Evolutionary conservation across 2,888 invertebrate species (phyloP), one percentile per base, ranked within the genome.

Genomic region (Pinctada fucata): DNA sequence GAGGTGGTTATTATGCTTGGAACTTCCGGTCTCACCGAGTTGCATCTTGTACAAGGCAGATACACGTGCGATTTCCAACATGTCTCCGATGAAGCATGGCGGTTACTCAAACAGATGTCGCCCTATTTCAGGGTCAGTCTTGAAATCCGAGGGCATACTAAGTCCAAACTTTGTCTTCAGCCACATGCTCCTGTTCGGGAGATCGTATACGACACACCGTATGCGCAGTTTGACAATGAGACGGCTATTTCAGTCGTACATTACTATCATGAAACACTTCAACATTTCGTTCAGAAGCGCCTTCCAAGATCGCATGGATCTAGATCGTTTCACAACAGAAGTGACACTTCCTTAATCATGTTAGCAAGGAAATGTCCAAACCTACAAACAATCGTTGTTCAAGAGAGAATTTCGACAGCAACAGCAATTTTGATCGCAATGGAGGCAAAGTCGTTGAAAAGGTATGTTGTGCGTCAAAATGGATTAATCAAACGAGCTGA

Each of bases 341-440:
- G 95, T 65, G 97, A 97, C 89, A 94, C 95, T 45, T 92, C 94
- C 70, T 90, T 96, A 76, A 91, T 97, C 70, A 93, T 95, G 80
- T 92, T 97, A 82, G 94, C 95, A 81, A 93, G 95, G 72, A 94
- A 95, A 86, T 96, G 96, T 90, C 94, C 94, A 47, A 94, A 94
- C 88, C 91, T 96, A 68, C 94, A 95, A 76, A 95, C 95, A 4
- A 90, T 96, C 92, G 96, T 96, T 88, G 87, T 92, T 10, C 94
- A 96, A 5, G 96, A 97, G 90, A 94, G 95, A 87, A 94, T 97
- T 78, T 96, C 96, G 3, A 96, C 96, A 2, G 94, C 95, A 0
- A 96, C 96, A 0, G 94, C 96, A 16, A 92, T 97, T 66, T 93
- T 96, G 13, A 93, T 96, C 67, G 96, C 95, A 0, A 94, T 94